Conservation (phyloP, 2,888 invertebrate genomes). For the Yponomeuta malinellus region DNA sequence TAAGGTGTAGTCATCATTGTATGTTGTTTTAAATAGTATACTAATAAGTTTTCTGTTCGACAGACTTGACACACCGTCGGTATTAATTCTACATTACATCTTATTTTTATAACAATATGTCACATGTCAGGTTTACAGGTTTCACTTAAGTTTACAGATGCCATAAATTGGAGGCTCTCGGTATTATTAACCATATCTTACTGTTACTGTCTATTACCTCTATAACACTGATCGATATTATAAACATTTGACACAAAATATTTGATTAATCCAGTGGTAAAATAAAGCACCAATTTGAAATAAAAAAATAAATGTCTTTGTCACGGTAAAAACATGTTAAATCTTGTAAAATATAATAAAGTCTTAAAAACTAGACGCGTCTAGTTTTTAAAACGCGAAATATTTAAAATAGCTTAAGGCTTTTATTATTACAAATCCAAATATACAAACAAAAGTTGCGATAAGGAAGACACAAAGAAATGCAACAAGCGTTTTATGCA, state of each 20-base stretch:
- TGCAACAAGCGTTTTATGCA: neutral
- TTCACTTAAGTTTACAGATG: neutral
- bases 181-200: neutral
- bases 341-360: no score
- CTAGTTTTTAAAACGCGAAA: neutral
- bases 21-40: no score
- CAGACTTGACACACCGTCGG: neutral
- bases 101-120: neutral
- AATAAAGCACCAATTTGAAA: neutral
- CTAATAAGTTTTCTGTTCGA: neutral
- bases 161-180: neutral
- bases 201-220: no score
- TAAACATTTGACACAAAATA: no score
- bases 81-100: neutral
- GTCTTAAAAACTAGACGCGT: neutral
- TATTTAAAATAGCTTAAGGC: neutral
- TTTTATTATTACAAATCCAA: neutral
- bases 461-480: neutral
- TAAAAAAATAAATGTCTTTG: neutral
- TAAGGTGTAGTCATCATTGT: no score
- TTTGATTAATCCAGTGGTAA: neutral
- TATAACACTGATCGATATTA: no score
- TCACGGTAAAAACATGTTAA: no score
- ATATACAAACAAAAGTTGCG: neutral
- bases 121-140: neutral